These are phyloP conservation scores for Psittacula echo DNA, from an alignment of 2,797 vertebrate genomes.

Conservation along the genomic window DNA sequence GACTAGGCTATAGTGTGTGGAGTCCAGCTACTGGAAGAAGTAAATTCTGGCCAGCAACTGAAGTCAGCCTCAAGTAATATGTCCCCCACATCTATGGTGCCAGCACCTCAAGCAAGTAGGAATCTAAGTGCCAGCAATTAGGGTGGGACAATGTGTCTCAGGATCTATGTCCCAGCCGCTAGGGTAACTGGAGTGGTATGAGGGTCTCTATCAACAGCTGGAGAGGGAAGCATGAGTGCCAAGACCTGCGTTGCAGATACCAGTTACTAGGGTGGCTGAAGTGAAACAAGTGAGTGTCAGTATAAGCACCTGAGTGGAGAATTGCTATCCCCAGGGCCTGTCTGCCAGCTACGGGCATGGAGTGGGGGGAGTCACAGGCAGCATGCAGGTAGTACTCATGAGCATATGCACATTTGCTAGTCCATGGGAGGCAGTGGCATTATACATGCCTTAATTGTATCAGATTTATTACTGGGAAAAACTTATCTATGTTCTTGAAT, in stretches of 20 bases:
- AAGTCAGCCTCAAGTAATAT: not conserved
- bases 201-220: not conserved
- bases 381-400: not conserved
- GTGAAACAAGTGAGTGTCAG: not conserved
- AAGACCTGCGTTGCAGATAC: not conserved
- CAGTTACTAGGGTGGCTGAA: not conserved
- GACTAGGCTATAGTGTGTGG: too few species aligned
- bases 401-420: rapidly evolving
- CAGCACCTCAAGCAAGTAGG: not conserved
- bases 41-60: not conserved
- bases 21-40: not conserved
- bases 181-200: not conserved
- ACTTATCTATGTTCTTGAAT: not conserved
- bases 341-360: not conserved
- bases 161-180: not conserved
- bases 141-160: not conserved
- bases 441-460: not conserved
- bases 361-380: not conserved
- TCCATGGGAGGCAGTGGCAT: not conserved
- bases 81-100: not conserved
- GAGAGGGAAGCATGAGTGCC: not conserved
- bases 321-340: not conserved
- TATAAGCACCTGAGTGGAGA: not conserved
- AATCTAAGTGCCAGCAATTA: not conserved
- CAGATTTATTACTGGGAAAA: not conserved